Evolutionary conservation across 2,797 vertebrate genomes (phyloP), one percentile per base, ranked within the genome.

Genomic region (Iguana delicatissima): DNA sequence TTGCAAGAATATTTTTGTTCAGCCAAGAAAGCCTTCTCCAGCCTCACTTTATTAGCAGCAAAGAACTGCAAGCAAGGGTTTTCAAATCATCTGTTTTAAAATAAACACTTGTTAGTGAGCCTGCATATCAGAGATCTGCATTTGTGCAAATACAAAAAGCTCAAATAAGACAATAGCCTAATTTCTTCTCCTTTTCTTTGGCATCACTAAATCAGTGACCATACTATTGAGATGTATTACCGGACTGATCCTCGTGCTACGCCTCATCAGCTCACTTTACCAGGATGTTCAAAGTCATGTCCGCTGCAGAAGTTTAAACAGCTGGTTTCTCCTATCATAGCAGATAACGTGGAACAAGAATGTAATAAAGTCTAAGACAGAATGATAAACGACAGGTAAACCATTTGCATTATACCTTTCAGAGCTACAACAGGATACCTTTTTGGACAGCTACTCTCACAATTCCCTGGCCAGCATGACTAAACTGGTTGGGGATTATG

Each of bases 221-320:
- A 79, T 46, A 69, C 57, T 26, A 20, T 87, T 42, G 72, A 91
- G 85, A 84, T 87, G 80, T 26, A 83, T 32, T 91, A 77, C 69
- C 80, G 14, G 59, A 52, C 32, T 8, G 10, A 7, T 22, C 22
- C 32, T 24, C 0, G 2, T 5, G 7, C 10, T 55, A 22, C 14
- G 76, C 72, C 50, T 2, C 1, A 42, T n/a, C 7, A 7, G 4
- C 52, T 91, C 29, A 59, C 2, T 46, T n/a, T 91, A 73, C 85
- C 85, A 3, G 85, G 73, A 18, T 91, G 90, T 18, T 10, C 72
- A 69, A 20, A 12, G 6, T 26, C 80, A 84, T 91, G 85, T 72
- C 72, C 80, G 26, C 29, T 91, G 35, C 0, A 14, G 1, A 42
- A 84, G 26, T 91, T 91, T 84, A 83, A 69, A 87, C 0, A 91